Base-by-base conservation (phyloP, 2,797 vertebrate species). In the Sciurus vulgaris region DNA sequence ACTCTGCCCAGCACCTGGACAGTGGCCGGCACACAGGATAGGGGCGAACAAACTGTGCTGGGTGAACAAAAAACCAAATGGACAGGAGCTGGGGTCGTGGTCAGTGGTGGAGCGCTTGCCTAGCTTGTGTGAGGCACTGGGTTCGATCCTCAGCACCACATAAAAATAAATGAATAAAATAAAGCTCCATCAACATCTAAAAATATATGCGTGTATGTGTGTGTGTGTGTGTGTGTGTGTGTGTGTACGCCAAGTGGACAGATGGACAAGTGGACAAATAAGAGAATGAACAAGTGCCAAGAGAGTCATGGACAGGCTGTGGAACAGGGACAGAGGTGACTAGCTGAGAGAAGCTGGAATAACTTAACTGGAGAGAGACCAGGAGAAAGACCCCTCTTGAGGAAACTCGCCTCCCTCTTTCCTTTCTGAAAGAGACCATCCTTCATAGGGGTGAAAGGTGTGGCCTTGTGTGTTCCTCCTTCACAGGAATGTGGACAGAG, bases 311-410 rank as follows among this genome's bases (percentile, higher is more conserved):
- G 54, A 9, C 41, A 70, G 33, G 56, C 30, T 38, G 0, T 22
- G 61, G 30, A 47, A 35, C 4, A 22, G 38, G 13, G 7, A 35
- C 1, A 5, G 1, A 20, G 0, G 0, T 20, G 38, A 38, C 26
- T 49, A 30, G 61, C 3, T n/a, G 28, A 30, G 59, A 49, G 33
- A 59, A 74, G n/a, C 82, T 51, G 10, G 41, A 83, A 12, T 47
- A 54, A 24, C 22, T 14, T 49, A 24, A 7, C 38, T 9, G 28
- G 38, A 30, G 3, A 22, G 61, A 86, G 24, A 51, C 11, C 56
- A 38, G 79, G 70, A 30, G 41, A 33, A 30, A 84, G 72, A 30
- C 28, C 11, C 11, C 0, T 49, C 35, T 63, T 56, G 5, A 5
- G 47, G 82, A 56, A 72, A 41, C 8, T 17, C 2, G 63, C 35